Conservation (phyloP, 2,797 vertebrate genomes). For the Etheostoma perlongum region DNA sequence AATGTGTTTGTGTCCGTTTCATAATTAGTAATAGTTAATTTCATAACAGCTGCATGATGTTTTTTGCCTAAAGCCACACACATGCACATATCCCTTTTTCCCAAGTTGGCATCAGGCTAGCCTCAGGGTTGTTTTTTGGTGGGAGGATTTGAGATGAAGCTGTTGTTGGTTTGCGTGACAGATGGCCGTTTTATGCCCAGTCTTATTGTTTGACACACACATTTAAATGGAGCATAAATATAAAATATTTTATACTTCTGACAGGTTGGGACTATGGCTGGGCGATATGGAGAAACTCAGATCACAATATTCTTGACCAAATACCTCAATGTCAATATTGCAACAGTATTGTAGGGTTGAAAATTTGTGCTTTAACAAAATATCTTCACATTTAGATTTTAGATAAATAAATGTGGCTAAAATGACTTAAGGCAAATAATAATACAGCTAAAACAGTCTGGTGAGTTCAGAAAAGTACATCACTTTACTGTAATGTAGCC, state of each 20-base stretch:
- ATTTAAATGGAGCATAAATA: conserved; percentile 8
- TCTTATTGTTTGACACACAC: background rate
- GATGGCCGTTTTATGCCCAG: conserved; percentile 2
- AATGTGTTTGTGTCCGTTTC: conserved; percentile 30
- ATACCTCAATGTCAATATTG: too few species aligned
- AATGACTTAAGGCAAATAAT: too few species aligned
- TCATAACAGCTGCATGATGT: conserved; percentile 45
- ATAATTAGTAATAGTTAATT: conserved; percentile 23
- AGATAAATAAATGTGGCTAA: too few species aligned
- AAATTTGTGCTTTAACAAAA: too few species aligned
- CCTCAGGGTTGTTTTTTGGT: conserved; percentile 32
- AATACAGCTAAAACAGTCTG: too few species aligned
- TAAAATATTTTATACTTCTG: background rate
- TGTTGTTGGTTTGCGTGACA: conserved; percentile 24
- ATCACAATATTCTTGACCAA: too few species aligned
- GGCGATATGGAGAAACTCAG: too few species aligned
- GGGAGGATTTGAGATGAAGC: conserved; percentile 23
- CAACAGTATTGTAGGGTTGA: too few species aligned
- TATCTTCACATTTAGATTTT: too few species aligned
- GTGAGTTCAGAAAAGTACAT: too few species aligned
- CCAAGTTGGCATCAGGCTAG: conserved; percentile 27
- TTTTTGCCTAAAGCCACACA: conserved; percentile 51
- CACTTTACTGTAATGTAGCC: too few species aligned
- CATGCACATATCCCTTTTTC: conserved; percentile 24
- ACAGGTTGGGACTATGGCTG: background rate